A percentile compares a stretch with the other conserved stretches of the same genome.
Conservation (phyloP, 1,140 invertebrate genomes). For the Heterodera schachtii region DNA sequence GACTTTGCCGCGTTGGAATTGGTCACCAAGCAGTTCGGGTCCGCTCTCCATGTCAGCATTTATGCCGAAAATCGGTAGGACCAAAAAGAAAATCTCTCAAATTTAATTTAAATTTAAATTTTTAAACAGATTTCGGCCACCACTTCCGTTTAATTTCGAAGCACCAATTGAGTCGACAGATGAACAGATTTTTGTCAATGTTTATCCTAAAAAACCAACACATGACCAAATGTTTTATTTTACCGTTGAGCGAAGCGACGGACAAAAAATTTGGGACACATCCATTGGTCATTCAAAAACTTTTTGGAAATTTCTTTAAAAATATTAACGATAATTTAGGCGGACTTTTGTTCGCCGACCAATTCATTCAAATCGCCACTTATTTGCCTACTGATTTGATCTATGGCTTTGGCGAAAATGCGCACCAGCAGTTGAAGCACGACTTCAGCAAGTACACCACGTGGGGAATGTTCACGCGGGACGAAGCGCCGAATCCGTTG, state of each 20-base stretch:
- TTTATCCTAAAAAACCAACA: slow-evolving; percentile 4
- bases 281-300: slow-evolving; percentile 71
- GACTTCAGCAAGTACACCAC: slow-evolving; percentile 64
- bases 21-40: slow-evolving; percentile 34
- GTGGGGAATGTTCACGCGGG: slow-evolving; percentile 68
- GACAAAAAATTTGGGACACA: slow-evolving; percentile 72
- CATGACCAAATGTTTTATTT: slow-evolving; percentile 34
- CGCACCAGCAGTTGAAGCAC: slow-evolving; percentile 62
- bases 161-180: slow-evolving; percentile 10
- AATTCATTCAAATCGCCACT: slow-evolving; percentile 81
- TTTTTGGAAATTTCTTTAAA: too few relatives aligned
- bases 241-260: slow-evolving; percentile 41
- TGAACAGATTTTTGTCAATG: not conserved
- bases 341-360: slow-evolving; percentile 74
- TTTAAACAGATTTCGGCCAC: slow-evolving; percentile 10
- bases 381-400: slow-evolving; percentile 75
- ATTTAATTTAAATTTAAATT: slow-evolving; percentile 14
- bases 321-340: slow-evolving; percentile 32
- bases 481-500: slow-evolving; percentile 66
- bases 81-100: not conserved
- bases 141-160: slow-evolving; percentile 10
- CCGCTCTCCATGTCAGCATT: slow-evolving; percentile 49
- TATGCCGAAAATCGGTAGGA: slow-evolving; percentile 37
- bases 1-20: slow-evolving; percentile 30
- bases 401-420: slow-evolving; percentile 83